A percentile compares a stretch with the other conserved stretches of the same genome.
Evolutionary conservation across 2,113 vertebrate species (phyloP).

Genomic region (Formicarius rufipectus): DNA sequence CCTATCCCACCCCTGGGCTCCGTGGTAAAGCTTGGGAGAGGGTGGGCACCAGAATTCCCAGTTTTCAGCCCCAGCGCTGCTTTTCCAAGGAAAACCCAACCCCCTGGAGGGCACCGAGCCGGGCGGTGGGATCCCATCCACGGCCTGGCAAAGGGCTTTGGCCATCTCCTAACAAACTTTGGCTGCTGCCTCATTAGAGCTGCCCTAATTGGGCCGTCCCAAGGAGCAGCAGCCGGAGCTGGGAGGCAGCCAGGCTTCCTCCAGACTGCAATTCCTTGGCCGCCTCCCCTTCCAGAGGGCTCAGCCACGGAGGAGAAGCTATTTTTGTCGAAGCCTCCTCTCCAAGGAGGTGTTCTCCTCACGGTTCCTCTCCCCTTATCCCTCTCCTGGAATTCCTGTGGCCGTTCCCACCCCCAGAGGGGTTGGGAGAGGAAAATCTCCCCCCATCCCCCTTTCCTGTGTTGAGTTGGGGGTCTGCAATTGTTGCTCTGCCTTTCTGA

Average conservation of each 20-base stretch:
- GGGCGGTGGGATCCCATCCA: not conserved
- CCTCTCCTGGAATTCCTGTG: not conserved
- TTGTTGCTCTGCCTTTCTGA: not conserved
- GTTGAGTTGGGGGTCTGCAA: accelerated
- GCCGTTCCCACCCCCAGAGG: not conserved
- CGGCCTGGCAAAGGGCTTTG: not conserved
- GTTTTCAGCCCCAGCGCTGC: not conserved
- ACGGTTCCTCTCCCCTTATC: not conserved
- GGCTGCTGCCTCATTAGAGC: constrained; percentile 54
- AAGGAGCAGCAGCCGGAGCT: constrained; percentile 53
- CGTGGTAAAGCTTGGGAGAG: not conserved
- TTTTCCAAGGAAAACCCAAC: not conserved
- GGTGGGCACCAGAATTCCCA: not conserved
- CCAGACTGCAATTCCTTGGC: constrained; percentile 34
- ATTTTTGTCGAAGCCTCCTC: constrained; percentile 29
- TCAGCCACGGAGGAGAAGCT: constrained; percentile 21
- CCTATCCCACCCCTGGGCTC: not conserved
- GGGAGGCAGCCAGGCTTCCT: constrained; percentile 26
- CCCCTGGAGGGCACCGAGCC: not conserved
- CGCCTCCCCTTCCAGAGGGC: not conserved
- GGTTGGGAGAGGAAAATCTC: not conserved
- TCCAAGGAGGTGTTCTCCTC: not conserved
- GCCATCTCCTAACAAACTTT: constrained; percentile 3
- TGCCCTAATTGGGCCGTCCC: constrained; percentile 50
- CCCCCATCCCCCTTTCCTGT: too few relatives aligned